A percentile compares a stretch with the other conserved stretches of the same genome.
These are phyloP conservation scores for Aeoliscus strigatus DNA, from an alignment of 2,797 vertebrate genomes.

Conservation along the genomic window DNA sequence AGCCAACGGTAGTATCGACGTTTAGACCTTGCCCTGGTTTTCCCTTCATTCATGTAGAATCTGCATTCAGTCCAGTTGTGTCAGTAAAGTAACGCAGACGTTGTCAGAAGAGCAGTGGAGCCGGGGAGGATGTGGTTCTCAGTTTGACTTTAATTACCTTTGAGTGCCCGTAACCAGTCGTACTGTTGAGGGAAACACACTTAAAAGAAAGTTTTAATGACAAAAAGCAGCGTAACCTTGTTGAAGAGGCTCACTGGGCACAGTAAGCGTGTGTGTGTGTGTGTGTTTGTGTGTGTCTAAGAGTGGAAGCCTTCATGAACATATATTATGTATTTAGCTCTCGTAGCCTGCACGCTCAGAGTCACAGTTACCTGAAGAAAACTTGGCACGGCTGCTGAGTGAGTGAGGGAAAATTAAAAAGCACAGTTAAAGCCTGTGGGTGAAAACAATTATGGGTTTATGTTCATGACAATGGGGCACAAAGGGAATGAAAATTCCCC, in stretches of 20 bases:
- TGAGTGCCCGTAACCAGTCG: conserved; percentile 42
- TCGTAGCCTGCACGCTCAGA: conserved; percentile 42
- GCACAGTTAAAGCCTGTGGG: conserved; percentile 60
- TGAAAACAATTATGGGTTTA: conserved; percentile 73
- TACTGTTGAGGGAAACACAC: conserved; percentile 29
- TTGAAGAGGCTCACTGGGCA: conserved; percentile 18
- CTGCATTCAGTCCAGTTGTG: conserved; percentile 33
- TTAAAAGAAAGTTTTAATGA: conserved; percentile 50
- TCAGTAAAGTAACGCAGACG: conserved; percentile 47
- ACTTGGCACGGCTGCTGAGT: conserved; percentile 58
- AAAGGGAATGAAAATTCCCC: conserved; percentile 71
- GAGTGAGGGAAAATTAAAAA: conserved; percentile 67
- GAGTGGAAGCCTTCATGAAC: conserved; percentile 53
- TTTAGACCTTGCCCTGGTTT: conserved; percentile 18
- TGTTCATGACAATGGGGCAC: conserved; percentile 67
- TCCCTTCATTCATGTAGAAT: conserved; percentile 12
- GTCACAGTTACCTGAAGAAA: conserved; percentile 66
- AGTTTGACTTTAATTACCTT: conserved; percentile 55
- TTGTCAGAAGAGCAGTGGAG: conserved; percentile 38
- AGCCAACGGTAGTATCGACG: too few relatives aligned
- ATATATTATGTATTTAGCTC: conserved; percentile 56
- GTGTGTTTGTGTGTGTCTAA: conserved; percentile 19
- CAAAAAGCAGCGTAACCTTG: conserved; percentile 12
- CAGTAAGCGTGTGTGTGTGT: too few relatives aligned
- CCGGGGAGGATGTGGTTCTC: conserved; percentile 47